A percentile compares a stretch with the other conserved stretches of the same genome.
These are phyloP conservation scores for Macrosoma leucophasiata DNA, from an alignment of 2,888 invertebrate genomes.

Conservation along the genomic window DNA sequence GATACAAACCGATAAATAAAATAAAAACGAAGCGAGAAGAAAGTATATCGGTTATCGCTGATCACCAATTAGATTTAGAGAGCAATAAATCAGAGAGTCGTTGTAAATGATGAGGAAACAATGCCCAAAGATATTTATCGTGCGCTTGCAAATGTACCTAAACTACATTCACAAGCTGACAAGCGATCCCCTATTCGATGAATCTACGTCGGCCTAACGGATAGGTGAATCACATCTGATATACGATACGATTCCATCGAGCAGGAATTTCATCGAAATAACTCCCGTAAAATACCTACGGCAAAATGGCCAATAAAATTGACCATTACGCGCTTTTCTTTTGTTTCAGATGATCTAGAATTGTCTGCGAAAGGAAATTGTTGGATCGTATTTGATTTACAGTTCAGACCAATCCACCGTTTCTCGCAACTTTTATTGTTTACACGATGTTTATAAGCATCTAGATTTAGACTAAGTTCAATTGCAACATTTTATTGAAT, in stretches of 20 bases:
- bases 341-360: slow-evolving; percentile 41
- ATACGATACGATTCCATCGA: slow-evolving; percentile 32
- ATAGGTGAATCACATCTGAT: slow-evolving; percentile 28
- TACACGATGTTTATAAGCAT: not conserved
- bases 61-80: slow-evolving; percentile 32
- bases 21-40: slow-evolving; percentile 33
- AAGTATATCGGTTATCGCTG: slow-evolving; percentile 43
- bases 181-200: slow-evolving; percentile 24
- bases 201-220: slow-evolving; percentile 31
- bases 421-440: not conserved
- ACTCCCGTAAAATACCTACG: too few relatives aligned
- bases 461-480: not conserved
- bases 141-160: slow-evolving; percentile 38
- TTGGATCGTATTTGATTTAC: slow-evolving; percentile 33
- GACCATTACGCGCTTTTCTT: slow-evolving; percentile 36
- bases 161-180: slow-evolving; percentile 33
- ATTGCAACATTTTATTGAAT: not conserved
- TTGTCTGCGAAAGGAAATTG: slow-evolving; percentile 34
- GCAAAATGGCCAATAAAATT: slow-evolving; percentile 7
- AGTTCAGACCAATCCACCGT: slow-evolving; percentile 19
- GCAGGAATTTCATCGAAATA: slow-evolving; percentile 12
- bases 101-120: slow-evolving; percentile 41
- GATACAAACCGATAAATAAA: slow-evolving; percentile 29
- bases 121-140: slow-evolving; percentile 42
- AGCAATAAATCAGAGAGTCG: slow-evolving; percentile 43